Percentiles rank a stretch among this genome's conserved stretches.
These are phyloP conservation scores for Lasioglossum leucozonium DNA, from an alignment of 2,888 invertebrate species.

Conservation along the genomic window DNA sequence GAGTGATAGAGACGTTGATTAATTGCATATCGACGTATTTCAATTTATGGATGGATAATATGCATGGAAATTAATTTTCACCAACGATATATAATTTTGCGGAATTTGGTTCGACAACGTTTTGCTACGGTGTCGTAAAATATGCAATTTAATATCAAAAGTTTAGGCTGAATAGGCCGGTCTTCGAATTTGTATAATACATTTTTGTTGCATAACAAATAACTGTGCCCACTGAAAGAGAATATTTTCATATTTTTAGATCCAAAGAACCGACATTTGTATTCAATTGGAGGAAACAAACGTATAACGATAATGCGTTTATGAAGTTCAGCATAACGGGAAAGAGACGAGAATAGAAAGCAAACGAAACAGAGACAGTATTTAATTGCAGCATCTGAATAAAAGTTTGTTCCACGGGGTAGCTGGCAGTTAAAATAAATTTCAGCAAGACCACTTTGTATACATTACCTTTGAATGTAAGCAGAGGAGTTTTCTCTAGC, in stretches of 20 bases:
- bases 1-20: not conserved
- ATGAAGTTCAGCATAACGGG: not conserved
- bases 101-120: not conserved
- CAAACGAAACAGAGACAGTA: not conserved
- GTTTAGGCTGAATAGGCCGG: not conserved
- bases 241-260: not conserved
- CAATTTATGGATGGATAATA: not conserved
- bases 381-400: not conserved
- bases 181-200: not conserved
- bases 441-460: not conserved
- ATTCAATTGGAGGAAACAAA: not conserved
- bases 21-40: not conserved
- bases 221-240: not conserved
- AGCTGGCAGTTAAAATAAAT: not conserved
- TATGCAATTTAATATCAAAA: not conserved
- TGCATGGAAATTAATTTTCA: not conserved
- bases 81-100: not conserved
- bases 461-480: constrained; percentile 12
- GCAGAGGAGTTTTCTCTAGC: not conserved
- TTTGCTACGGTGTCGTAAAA: not conserved
- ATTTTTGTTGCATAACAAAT: not conserved
- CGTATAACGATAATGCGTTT: not conserved
- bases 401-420: not conserved
- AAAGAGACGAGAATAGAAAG: not conserved
- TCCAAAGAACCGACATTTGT: not conserved